Conservation (phyloP, 2,888 invertebrate species). For the Pseudococcus longispinus region DNA sequence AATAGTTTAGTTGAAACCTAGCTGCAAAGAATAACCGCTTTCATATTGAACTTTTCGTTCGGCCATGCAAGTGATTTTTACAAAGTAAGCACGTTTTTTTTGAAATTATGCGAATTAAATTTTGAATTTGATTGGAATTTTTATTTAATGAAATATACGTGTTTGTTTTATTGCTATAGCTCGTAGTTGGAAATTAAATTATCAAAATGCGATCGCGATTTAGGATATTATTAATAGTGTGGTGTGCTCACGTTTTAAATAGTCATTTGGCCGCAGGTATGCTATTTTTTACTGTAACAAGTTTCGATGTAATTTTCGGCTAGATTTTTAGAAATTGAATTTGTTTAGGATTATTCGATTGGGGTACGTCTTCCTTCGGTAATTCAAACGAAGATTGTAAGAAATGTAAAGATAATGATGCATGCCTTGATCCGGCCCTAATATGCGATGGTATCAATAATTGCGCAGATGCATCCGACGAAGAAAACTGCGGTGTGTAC, state of each 20-base stretch:
- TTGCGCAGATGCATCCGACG: constrained; percentile 64
- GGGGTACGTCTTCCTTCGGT: neutral
- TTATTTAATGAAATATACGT: neutral
- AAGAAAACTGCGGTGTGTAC: constrained; percentile 61
- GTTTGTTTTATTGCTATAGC: neutral
- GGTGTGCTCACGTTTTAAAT: neutral
- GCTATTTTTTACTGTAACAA: neutral
- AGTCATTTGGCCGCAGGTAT: neutral
- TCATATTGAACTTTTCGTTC: neutral
- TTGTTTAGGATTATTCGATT: neutral
- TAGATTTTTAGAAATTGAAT: neutral
- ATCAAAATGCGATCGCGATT: neutral
- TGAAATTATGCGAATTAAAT: neutral
- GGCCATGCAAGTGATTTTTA: neutral
- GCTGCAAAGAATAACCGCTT: neutral
- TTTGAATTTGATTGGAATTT: neutral
- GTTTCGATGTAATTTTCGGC: neutral
- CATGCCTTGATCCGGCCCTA: constrained; percentile 62
- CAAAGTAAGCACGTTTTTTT: neutral
- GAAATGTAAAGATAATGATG: neutral
- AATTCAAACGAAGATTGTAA: neutral
- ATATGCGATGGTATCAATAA: constrained; percentile 64
- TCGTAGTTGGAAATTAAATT: neutral
- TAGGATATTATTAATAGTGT: neutral
- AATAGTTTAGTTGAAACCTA: neutral